These are phyloP conservation scores for Ephydatia muelleri DNA, from an alignment of 37 sponge, comb jelly and placozoan species.

Conservation along the genomic window DNA sequence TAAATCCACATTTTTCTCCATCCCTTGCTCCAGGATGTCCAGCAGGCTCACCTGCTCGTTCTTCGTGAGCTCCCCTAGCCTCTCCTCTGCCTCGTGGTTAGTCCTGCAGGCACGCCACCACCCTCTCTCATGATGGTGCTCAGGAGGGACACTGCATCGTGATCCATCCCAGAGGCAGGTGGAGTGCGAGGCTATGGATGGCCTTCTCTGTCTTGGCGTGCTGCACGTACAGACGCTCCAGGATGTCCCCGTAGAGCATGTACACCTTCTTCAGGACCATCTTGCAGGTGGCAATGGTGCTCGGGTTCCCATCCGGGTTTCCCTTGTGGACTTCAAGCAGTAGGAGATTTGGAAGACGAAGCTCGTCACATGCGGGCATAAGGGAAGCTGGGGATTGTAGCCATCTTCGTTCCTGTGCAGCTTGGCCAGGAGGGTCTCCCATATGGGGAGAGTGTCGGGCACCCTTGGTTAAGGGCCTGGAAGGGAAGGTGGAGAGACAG, in stretches of 20 bases:
- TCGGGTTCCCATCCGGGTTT: not conserved
- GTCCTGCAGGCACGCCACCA: conserved; percentile 54
- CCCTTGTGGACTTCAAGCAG: conserved; percentile 25
- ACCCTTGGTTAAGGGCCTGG: conserved; percentile 49
- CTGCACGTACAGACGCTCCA: conserved; percentile 39
- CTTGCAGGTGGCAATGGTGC: conserved; percentile 29
- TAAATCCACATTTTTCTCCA: not conserved
- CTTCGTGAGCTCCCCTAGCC: conserved; percentile 25
- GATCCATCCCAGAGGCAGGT: conserved; percentile 51
- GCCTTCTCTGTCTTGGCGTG: conserved; percentile 43
- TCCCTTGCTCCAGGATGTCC: not conserved
- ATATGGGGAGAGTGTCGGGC: conserved; percentile 59
- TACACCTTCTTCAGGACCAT: conserved; percentile 71
- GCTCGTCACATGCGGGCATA: conserved; percentile 66
- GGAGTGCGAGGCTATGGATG: conserved; percentile 53
- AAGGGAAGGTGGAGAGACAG: conserved; percentile 77
- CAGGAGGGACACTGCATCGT: conserved; percentile 34
- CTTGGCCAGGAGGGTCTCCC: conserved; percentile 74
- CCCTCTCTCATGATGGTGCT: conserved; percentile 58
- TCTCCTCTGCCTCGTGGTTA: conserved; percentile 45
- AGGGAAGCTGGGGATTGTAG: conserved; percentile 66
- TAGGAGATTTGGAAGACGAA: conserved; percentile 53
- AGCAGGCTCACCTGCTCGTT: conserved; percentile 18
- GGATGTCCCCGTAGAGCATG: conserved; percentile 69
- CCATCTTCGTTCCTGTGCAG: conserved; percentile 68